phyloP scores from a whole-genome alignment of 2,797 vertebrate species.

The Pygocentrus nattereri region DNA sequence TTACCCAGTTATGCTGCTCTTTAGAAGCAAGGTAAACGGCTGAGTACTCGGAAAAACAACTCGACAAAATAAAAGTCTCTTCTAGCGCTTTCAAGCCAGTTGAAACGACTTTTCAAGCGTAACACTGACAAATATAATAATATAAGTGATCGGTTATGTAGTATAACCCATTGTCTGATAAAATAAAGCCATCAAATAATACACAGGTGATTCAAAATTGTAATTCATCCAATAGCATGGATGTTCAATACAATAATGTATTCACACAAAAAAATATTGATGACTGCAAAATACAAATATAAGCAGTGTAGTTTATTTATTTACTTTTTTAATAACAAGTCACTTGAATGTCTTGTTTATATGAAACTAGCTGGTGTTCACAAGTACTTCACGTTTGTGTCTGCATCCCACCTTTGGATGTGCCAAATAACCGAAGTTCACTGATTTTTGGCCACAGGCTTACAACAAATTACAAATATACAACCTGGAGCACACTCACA shows the following conservation, averaged over 20 bases:
- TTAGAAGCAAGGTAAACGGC: neutral
- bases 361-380: neutral
- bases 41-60: neutral
- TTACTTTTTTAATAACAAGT: neutral
- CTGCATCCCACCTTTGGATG: neutral
- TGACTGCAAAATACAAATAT: neutral
- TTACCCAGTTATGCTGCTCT: neutral
- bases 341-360: neutral
- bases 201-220: no score
- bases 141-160: no score
- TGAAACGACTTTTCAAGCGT: no score
- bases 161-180: no score
- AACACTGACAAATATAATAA: no score
- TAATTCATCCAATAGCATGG: no score
- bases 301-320: neutral
- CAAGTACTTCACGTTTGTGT: neutral
- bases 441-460: constrained; percentile 11
- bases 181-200: no score
- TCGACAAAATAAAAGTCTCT: neutral
- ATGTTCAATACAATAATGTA: no score
- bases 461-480: constrained; percentile 26
- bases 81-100: no score
- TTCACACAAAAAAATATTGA: no score
- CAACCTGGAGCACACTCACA: neutral
- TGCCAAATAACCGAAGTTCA: neutral